phyloP scores from a whole-genome alignment of 2,888 invertebrate species.

The Saturnia japonica region DNA sequence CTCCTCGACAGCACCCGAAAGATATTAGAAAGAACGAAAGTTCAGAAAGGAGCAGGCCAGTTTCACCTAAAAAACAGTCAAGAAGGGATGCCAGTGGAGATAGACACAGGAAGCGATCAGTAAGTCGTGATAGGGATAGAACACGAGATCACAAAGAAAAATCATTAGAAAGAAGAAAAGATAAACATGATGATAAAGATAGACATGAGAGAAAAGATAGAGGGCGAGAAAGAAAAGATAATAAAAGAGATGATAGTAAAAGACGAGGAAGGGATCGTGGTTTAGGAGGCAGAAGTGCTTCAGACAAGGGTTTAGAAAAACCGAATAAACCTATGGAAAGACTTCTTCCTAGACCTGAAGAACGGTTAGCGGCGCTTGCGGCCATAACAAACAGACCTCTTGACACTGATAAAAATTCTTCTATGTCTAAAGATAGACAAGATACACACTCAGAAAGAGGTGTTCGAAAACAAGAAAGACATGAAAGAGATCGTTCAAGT shows the following conservation, averaged over 20 bases:
- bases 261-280: slow-evolving; percentile 75
- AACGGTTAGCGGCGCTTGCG: slow-evolving; percentile 83
- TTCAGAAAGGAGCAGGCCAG: slow-evolving; percentile 74
- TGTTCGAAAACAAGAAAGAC: slow-evolving; percentile 72
- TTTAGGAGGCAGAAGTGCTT: slow-evolving; percentile 68
- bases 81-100: slow-evolving; percentile 69
- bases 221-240: slow-evolving; percentile 84
- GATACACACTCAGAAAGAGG: slow-evolving; percentile 75
- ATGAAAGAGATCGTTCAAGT: slow-evolving; percentile 77
- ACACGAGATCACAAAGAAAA: slow-evolving; percentile 76
- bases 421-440: slow-evolving; percentile 73
- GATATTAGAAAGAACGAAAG: slow-evolving; percentile 73
- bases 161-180: slow-evolving; percentile 75
- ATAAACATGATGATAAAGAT: slow-evolving; percentile 81
- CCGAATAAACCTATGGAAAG: slow-evolving; percentile 84
- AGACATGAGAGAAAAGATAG: slow-evolving; percentile 86
- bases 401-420: slow-evolving; percentile 73
- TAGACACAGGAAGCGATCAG: slow-evolving; percentile 67
- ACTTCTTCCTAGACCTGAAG: slow-evolving; percentile 83
- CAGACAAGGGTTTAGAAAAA: slow-evolving; percentile 82
- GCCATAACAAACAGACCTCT: slow-evolving; percentile 75
- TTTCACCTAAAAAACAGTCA: slow-evolving; percentile 74
- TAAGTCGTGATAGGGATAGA: slow-evolving; percentile 78
- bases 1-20: slow-evolving; percentile 72
- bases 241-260: slow-evolving; percentile 77